Evolutionary conservation across 2,888 invertebrate species (phyloP).

Genomic region (Drosophila infuscata): DNA sequence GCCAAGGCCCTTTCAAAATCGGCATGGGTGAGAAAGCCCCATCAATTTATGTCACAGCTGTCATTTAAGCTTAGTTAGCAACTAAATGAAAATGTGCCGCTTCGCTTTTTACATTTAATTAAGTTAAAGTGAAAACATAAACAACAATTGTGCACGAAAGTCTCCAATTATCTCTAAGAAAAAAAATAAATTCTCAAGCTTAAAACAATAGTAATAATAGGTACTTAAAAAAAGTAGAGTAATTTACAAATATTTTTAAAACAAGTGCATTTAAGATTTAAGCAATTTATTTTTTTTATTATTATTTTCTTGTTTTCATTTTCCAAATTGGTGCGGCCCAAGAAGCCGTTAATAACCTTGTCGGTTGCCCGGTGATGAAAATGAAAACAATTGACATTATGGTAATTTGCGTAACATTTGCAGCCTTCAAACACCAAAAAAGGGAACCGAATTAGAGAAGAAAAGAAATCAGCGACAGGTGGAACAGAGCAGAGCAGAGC

Average conservation of each 20-base stretch:
- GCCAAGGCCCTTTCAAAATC: constrained; percentile 21
- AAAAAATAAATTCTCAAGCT: constrained; percentile 28
- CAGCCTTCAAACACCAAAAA: constrained; percentile 33
- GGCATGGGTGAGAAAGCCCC: constrained; percentile 24
- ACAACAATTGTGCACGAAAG: constrained; percentile 36
- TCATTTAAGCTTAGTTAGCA: constrained; percentile 24
- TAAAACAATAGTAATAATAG: constrained; percentile 16
- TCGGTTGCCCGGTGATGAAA: constrained; percentile 53
- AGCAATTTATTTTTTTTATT: constrained; percentile 2
- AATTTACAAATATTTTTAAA: background rate
- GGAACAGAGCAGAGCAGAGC: background rate
- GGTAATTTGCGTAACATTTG: constrained; percentile 74
- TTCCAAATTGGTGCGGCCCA: constrained; percentile 42
- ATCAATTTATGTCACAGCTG: constrained; percentile 1
- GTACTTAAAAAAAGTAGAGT: background rate
- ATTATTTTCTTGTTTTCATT: constrained; percentile 46
- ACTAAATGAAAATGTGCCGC: constrained; percentile 10
- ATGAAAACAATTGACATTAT: constrained; percentile 44
- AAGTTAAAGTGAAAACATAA: constrained; percentile 32
- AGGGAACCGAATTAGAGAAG: constrained; percentile 41
- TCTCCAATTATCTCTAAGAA: constrained; percentile 23
- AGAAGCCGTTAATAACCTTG: constrained; percentile 75
- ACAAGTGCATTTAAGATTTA: background rate
- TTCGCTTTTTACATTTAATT: constrained; percentile 21
- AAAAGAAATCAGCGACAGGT: constrained; percentile 32